Evolutionary conservation across 2,888 invertebrate genomes (phyloP), one percentile per base, ranked within the genome.

Genomic region (Arrhopalites spinosus): DNA sequence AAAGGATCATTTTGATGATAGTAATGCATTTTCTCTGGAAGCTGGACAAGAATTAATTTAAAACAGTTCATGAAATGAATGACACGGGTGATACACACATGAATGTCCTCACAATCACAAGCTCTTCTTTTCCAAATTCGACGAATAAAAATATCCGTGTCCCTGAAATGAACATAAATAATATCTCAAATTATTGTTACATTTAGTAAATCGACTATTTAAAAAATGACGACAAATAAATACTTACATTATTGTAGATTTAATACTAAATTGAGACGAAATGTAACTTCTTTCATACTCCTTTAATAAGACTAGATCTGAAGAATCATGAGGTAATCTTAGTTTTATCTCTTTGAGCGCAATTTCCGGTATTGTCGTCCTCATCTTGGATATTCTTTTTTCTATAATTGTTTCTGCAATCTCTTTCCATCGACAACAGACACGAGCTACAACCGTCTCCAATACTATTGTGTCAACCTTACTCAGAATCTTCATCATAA

Each of bases 31-130:
- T 73, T 73, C 23, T 72, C 76, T 0, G 77, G 76, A 7, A 74
- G 23, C 68, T 79, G 79, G 53, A 78, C 75, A 23, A 80, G 43
- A 2, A 80, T 43, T 27, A 81, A 50, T 20, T 80, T 75, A 47
- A 76, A 67, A 56, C 77, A 75, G 15, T 56, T 70, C 77, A 81
- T 76, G 3, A 78, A 67, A 61, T 79, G 76, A 29, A 81, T 30
- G 0, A 73, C 73, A 56, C 78, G 56, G 30, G 76, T 70, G 20
- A 79, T 53, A 53, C 81, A 81, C 20, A 75, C 74, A 23, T 77
- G 74, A 11, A 77, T 25, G 15, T 74, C 75, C 1, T 25, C 25
- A 68, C 81, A 81, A 25, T 79, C 79, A 59, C 81, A 81, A 23
- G 77, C 74, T 68, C 78, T 25, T 27, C 66, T 68, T 27, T 70